Evolutionary conservation across 2,113 vertebrate genomes (phyloP), one percentile per base, ranked within the genome.

Genomic region (Anarhynchus alexandrinus): DNA sequence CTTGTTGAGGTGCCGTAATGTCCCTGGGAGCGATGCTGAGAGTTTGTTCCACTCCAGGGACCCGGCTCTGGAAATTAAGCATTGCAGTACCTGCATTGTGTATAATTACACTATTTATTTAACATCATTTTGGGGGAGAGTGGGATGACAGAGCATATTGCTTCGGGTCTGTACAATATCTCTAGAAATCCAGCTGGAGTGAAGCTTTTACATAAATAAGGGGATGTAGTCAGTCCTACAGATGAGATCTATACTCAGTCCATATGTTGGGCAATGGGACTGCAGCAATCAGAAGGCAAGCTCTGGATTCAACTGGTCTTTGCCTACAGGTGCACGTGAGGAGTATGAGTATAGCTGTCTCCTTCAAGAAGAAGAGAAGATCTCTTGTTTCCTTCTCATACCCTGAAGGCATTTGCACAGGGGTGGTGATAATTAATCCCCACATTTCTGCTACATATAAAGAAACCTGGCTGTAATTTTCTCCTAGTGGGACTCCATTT

Each of bases 401-500:
- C 95, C 95, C 94, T 94, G 62, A 97, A 95, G 95, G 94, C 86
- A 82, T 97, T 91, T 93, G 83, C 94, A 82, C 89, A 80, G 86
- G 58, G 94, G 96, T 91, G 93, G 89, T 94, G 89, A 91, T 96
- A 96, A 96, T 97, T 96, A 97, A 96, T 95, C 94, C 96, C 78
- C 70, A 36, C 66, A 95, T 95, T 95, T 94, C 91, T 91, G 80
- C 82, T 93, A 94, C 84, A 54, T 90, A 89, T 91, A 95, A 96
- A 94, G 93, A 95, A 95, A 93, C 64, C 42, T 95, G 54, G 29
- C 91, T 97, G 95, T 94, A 97, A 96, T 97, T 96, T 97, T 94
- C 89, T 97, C 91, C 95, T 97, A 82, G 86, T 93, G 97, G 96
- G 94, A 96, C 91, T 96, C 96, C 96, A 96, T 97, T 97, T 97